Evolutionary conservation across 1,140 invertebrate species (phyloP).

Genomic region (Drosophila novamexicana): DNA sequence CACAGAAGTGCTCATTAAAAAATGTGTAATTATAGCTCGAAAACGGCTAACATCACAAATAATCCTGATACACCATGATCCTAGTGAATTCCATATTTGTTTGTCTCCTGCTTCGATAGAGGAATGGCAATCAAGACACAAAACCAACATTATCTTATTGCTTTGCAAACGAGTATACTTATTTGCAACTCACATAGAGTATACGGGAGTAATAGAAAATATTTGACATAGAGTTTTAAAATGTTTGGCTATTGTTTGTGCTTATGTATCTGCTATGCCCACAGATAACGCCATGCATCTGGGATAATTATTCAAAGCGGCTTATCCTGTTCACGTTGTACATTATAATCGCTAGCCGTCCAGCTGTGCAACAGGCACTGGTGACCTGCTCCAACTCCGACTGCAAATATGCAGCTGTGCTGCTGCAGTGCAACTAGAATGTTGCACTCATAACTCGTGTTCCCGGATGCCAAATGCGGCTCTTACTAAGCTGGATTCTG

Average conservation of each 20-base stretch:
- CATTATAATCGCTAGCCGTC: background rate
- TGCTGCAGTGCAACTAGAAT: conserved; percentile 11
- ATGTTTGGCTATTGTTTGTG: background rate
- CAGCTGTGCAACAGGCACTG: conserved; percentile 1
- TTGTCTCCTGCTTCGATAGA: too few species aligned
- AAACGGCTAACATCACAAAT: too few species aligned
- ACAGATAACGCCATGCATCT: background rate
- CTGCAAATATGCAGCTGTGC: conserved; percentile 1
- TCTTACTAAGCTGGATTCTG: conserved; percentile 37
- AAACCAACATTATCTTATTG: too few species aligned
- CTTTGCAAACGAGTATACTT: too few species aligned
- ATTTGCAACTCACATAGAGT: background rate
- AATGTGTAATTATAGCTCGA: too few species aligned
- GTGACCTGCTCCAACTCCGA: background rate
- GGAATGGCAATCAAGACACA: too few species aligned
- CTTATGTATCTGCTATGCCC: background rate
- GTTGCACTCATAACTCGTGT: conserved; percentile 43
- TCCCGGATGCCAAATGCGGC: conserved; percentile 24
- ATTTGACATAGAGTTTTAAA: background rate
- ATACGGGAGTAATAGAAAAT: background rate
- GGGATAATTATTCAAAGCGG: conserved; percentile 8
- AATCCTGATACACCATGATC: too few species aligned
- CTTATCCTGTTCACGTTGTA: conserved; percentile 11
- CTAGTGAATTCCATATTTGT: too few species aligned
- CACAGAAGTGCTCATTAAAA: too few species aligned